These are phyloP conservation scores for Petroica traversi DNA, from an alignment of 2,113 vertebrate genomes.

Conservation along the genomic window DNA sequence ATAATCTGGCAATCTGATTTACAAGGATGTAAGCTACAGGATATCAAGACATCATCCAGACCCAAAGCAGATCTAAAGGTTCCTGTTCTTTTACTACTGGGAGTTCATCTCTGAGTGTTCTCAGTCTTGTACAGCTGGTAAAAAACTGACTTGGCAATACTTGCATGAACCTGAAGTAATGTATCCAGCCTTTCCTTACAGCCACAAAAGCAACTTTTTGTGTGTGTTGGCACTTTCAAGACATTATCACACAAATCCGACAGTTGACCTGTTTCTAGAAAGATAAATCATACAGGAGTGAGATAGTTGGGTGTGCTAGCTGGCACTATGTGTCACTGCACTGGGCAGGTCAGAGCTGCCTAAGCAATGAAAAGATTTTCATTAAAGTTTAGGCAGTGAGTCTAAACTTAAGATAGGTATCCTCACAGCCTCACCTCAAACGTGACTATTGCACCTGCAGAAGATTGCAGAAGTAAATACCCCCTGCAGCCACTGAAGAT, in stretches of 20 bases:
- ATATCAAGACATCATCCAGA: not conserved
- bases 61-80: not conserved
- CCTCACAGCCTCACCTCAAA: not conserved
- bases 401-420: not conserved
- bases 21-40: not conserved
- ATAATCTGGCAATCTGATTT: not conserved
- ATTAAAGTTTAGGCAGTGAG: not conserved
- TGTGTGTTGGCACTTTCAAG: not conserved
- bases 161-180: not conserved
- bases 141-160: not conserved
- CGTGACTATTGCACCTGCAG: not conserved
- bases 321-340: not conserved
- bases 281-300: not conserved
- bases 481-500: not conserved
- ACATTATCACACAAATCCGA: not conserved
- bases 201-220: not conserved
- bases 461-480: not conserved
- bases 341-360: not conserved
- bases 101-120: not conserved
- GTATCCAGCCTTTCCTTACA: not conserved
- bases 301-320: not conserved
- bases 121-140: not conserved
- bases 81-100: not conserved
- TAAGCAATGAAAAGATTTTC: not conserved
- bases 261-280: not conserved